Conservation (phyloP, 2,113 vertebrate genomes). For the Atrichornis clamosus region DNA sequence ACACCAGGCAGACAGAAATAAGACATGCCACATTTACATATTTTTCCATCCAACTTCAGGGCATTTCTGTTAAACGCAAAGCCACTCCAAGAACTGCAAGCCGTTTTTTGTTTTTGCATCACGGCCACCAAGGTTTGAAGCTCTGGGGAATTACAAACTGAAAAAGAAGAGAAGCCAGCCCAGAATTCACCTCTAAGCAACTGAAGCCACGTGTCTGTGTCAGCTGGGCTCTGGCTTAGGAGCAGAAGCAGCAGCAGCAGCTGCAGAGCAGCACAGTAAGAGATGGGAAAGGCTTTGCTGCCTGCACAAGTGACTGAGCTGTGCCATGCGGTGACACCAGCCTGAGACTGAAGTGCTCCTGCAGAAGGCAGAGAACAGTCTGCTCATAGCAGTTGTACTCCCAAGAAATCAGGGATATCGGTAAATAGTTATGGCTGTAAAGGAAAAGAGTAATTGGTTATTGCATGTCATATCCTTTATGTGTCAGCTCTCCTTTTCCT, state of each 20-base stretch:
- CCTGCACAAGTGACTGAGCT: not conserved
- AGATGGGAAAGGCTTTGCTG: not conserved
- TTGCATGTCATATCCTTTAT: not conserved
- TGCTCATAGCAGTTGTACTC: not conserved
- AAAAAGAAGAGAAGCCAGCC: not conserved
- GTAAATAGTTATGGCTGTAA: not conserved
- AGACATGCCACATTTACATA: not conserved
- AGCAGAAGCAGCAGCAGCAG: not conserved
- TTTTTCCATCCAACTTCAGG: not conserved
- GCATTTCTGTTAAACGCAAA: not conserved
- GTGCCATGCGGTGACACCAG: not conserved
- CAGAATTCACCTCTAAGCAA: not conserved
- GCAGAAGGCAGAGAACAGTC: not conserved
- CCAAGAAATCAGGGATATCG: not conserved
- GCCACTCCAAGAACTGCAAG: not conserved
- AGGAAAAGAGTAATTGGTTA: not conserved
- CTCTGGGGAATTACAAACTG: not conserved
- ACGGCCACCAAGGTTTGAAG: not conserved
- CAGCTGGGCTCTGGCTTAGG: not conserved
- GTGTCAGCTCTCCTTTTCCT: not conserved
- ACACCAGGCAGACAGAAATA: not conserved
- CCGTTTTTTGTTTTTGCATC: not conserved
- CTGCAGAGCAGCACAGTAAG: not conserved
- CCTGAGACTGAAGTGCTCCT: rapidly evolving
- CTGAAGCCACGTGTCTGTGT: not conserved